A percentile compares a stretch with the other conserved stretches of the same genome.
Evolutionary conservation across 2,113 vertebrate species (phyloP).

Genomic region (Hylia prasina): DNA sequence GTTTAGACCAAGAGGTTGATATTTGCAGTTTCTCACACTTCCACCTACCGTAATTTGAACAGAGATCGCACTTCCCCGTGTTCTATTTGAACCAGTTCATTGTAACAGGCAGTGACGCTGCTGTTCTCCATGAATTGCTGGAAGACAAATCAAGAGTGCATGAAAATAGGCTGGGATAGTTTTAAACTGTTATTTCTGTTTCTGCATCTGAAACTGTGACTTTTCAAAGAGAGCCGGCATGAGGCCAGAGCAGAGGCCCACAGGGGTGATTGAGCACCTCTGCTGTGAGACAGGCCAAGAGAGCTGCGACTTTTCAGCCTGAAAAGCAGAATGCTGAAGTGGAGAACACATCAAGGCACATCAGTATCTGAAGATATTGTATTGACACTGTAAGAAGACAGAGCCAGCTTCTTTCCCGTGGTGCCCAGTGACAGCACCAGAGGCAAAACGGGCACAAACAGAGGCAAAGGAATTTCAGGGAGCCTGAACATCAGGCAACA

Average conservation of each 20-base stretch:
- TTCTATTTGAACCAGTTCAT: conserved; percentile 92
- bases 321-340: not conserved
- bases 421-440: not conserved
- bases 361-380: not conserved
- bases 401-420: not conserved
- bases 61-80: conserved; percentile 90
- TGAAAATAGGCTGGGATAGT: conserved; percentile 36
- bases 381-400: not conserved
- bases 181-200: not conserved
- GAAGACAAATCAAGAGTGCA: conserved; percentile 54
- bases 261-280: not conserved
- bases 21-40: not conserved
- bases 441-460: not conserved
- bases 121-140: conserved; percentile 92
- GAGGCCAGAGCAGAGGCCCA: not conserved
- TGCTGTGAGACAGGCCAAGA: not conserved
- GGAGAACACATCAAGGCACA: not conserved
- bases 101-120: conserved; percentile 90
- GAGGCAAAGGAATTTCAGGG: not conserved
- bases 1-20: not conserved
- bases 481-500: not conserved
- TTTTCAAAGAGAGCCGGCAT: not conserved
- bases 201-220: not conserved
- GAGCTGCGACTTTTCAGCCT: not conserved
- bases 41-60: conserved; percentile 91